These are phyloP conservation scores for Drosophila mulleri DNA, from an alignment of 2,888 invertebrate genomes.

Conservation along the genomic window DNA sequence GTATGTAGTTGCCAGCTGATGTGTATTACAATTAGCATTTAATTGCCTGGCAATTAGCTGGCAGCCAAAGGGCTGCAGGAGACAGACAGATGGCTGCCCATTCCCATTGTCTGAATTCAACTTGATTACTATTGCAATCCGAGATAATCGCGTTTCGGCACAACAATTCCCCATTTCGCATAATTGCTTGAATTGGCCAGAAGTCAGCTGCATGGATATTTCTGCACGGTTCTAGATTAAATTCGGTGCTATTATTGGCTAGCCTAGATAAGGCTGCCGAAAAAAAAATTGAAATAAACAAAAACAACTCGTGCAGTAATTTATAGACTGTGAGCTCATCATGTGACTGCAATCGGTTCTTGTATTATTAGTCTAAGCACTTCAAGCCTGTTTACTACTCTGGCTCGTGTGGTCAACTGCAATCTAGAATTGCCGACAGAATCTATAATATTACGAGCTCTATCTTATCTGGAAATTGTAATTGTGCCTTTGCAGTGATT, in stretches of 20 bases:
- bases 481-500: conserved; percentile 40
- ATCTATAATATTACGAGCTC: not conserved
- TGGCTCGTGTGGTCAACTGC: conserved; percentile 18
- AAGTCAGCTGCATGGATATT: not conserved
- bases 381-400: conserved; percentile 13
- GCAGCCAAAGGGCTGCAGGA: not conserved
- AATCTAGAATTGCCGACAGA: conserved; percentile 12
- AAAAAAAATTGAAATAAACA: not conserved
- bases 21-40: conserved; percentile 20
- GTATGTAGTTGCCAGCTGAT: conserved; percentile 1
- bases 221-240: conserved; percentile 35
- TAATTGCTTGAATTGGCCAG: not conserved
- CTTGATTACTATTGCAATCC: conserved; percentile 14
- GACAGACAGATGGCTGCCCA: not conserved
- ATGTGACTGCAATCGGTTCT: conserved; percentile 50
- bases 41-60: conserved; percentile 20
- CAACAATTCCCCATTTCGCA: conserved; percentile 7
- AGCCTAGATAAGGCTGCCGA: not conserved
- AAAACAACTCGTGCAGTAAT: not conserved
- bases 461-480: conserved; percentile 41
- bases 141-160: conserved; percentile 13
- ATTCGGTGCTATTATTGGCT: not conserved
- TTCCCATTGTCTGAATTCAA: conserved; percentile 10
- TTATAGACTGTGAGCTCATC: conserved; percentile 27
- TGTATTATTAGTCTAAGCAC: conserved; percentile 29